Evolutionary conservation across 2,113 vertebrate species (phyloP), one percentile per base, ranked within the genome.

Genomic region (Litocranius walleri): DNA sequence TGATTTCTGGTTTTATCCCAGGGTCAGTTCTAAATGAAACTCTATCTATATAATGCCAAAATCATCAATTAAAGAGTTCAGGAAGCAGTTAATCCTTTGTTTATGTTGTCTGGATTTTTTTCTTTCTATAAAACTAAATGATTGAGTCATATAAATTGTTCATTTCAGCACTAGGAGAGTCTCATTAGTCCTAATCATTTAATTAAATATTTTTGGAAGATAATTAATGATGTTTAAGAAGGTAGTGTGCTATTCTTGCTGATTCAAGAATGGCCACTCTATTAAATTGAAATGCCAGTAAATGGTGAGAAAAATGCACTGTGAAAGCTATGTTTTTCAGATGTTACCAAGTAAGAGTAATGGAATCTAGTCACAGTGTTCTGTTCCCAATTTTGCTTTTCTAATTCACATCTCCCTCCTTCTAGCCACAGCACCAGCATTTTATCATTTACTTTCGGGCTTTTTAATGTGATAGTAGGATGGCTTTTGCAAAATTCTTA

Each of bases 1-100:
- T 95, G 91, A 94, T 88, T 82, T 92, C 80, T 61, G 43, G 40
- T 61, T 96, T 88, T 82, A 77, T 95, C 85, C 50, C 84, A 77
- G 67, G 36, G 43, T 93, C 54, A 67, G 14, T 93, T 88, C 54
- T 91, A 74, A 94, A 71, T 36, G 83, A 4, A 88, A 71, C 29
- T 50, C 1, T 50, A 67, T 36, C 29, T 89, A 19, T 16, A 86
- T 33, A 27, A 88, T 61, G 36, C 81, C 30, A 48, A 15, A 71
- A 40, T 54, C 43, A 83, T 84, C 48, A 61, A 7, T 29, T 19
- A 12, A 96, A 84, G 48, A 83, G 11, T 89, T 97, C 12, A 74
- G 74, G 29, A 83, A 91, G 10, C 90, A 88, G 50, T 85, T 71
- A 62, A 64, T 74, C n/a, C 3, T 82, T 92, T 87, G n/a, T 25